Percentiles rank a stretch among this genome's conserved stretches.
Conservation (phyloP, 2,113 vertebrate species). For the Poicephalus meyeri region DNA sequence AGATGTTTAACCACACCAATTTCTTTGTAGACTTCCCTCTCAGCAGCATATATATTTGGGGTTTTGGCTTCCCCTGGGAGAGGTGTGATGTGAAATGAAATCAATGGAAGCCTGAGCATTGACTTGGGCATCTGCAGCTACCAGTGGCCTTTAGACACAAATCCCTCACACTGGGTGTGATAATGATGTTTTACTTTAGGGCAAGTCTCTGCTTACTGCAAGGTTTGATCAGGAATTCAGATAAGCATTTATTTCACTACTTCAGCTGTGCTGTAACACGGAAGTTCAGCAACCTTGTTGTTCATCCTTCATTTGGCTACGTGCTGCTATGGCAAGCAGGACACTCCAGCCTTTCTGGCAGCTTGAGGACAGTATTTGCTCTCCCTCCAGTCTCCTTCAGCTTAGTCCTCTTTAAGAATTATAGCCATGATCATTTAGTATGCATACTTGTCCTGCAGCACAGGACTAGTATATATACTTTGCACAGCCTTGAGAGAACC, state of each 20-base stretch:
- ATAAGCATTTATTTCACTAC: background rate
- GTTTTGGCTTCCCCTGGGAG: background rate
- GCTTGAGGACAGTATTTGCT: background rate
- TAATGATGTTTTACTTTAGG: background rate
- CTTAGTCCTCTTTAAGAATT: background rate
- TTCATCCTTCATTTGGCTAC: background rate
- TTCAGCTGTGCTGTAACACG: background rate
- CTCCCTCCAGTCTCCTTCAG: background rate
- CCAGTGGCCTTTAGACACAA: background rate
- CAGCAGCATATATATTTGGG: background rate
- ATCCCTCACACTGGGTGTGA: background rate
- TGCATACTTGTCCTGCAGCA: background rate
- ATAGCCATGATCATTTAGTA: background rate
- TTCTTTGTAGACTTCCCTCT: background rate
- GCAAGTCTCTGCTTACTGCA: background rate
- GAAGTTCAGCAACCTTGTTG: background rate
- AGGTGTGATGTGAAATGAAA: background rate
- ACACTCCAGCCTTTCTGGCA: background rate
- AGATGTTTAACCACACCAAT: background rate
- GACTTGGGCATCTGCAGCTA: background rate
- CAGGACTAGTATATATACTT: background rate
- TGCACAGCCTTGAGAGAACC: background rate
- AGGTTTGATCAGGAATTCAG: background rate
- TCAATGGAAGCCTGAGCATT: background rate
- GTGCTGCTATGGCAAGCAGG: background rate